Evolutionary conservation across 2,113 vertebrate genomes (phyloP).

Genomic region (Callopanchax toddi): DNA sequence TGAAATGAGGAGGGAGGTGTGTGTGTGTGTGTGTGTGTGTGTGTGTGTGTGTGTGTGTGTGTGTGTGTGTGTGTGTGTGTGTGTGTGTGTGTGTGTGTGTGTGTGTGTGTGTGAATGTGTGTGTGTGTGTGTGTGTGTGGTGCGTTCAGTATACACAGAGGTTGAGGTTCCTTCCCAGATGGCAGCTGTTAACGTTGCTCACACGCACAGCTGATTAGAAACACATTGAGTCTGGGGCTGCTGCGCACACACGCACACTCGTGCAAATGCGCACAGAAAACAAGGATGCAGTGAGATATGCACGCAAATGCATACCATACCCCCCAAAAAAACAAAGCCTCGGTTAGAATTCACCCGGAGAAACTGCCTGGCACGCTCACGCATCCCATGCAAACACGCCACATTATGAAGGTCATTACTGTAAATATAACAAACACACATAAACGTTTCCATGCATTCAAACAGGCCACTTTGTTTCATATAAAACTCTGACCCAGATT

Average conservation of each 20-base stretch:
- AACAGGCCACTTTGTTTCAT: not conserved
- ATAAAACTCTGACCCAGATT: constrained; percentile 60
- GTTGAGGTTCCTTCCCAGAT: constrained; percentile 81
- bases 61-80: constrained; percentile 4
- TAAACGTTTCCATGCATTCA: constrained; percentile 37
- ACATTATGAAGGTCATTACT: constrained; percentile 14
- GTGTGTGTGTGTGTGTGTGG: constrained; percentile 16
- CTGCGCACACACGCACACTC: constrained; percentile 55
- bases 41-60: too few relatives aligned
- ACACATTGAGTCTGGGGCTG: constrained; percentile 79
- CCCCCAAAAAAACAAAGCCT: constrained; percentile 63
- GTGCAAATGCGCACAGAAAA: constrained; percentile 3
- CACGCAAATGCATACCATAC: constrained; percentile 37
- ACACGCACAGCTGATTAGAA: constrained; percentile 84
- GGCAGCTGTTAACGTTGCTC: constrained; percentile 83
- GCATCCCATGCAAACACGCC: constrained; percentile 8
- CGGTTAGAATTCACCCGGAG: constrained; percentile 58
- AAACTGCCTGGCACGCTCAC: constrained; percentile 27
- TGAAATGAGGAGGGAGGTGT: constrained; percentile 9
- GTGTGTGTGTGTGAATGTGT: not conserved
- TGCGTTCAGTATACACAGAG: constrained; percentile 75
- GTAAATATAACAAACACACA: constrained; percentile 9
- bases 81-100: constrained; percentile 20
- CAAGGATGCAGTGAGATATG: constrained; percentile 14
- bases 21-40: too few relatives aligned